Conservation (phyloP, 2,888 invertebrate genomes). For the Sphaerophoria rueppellii region DNA sequence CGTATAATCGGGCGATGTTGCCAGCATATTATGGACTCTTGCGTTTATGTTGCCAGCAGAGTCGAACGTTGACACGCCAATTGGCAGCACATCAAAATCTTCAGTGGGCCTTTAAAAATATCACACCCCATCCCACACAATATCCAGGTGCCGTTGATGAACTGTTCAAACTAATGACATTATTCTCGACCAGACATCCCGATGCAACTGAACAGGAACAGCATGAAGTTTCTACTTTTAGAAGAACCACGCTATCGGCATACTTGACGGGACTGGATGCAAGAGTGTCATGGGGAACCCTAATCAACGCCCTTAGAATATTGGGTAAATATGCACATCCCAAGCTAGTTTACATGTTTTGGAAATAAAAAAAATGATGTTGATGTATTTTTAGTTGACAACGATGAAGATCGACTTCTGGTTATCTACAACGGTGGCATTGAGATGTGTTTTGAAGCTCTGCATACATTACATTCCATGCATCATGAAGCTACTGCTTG, state of each 20-base stretch:
- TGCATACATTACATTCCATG: slow-evolving; percentile 95
- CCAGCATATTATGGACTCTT: slow-evolving; percentile 96
- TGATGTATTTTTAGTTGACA: slow-evolving; percentile 85
- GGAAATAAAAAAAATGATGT: background rate
- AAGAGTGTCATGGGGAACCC: slow-evolving; percentile 95
- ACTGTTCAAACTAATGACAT: slow-evolving; percentile 93
- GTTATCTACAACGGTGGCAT: slow-evolving; percentile 96
- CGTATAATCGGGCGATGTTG: slow-evolving; percentile 96
- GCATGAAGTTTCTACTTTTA: slow-evolving; percentile 92
- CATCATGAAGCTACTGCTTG: slow-evolving; percentile 96
- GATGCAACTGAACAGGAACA: slow-evolving; percentile 90
- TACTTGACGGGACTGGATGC: slow-evolving; percentile 95
- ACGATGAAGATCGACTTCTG: slow-evolving; percentile 93
- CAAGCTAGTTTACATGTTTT: background rate
- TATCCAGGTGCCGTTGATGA: slow-evolving; percentile 97
- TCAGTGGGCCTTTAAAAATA: slow-evolving; percentile 98
- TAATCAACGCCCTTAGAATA: slow-evolving; percentile 94
- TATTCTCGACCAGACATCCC: slow-evolving; percentile 92
- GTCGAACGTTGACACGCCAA: slow-evolving; percentile 91
- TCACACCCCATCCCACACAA: slow-evolving; percentile 96
- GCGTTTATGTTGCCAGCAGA: slow-evolving; percentile 94
- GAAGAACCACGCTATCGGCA: slow-evolving; percentile 92
- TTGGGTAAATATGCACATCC: slow-evolving; percentile 81
- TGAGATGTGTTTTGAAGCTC: slow-evolving; percentile 87
- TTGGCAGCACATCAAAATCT: slow-evolving; percentile 96